A percentile compares a stretch with the other conserved stretches of the same genome.
phyloP scores from a whole-genome alignment of 2,113 vertebrate genomes.

The Nothocercus julius region DNA sequence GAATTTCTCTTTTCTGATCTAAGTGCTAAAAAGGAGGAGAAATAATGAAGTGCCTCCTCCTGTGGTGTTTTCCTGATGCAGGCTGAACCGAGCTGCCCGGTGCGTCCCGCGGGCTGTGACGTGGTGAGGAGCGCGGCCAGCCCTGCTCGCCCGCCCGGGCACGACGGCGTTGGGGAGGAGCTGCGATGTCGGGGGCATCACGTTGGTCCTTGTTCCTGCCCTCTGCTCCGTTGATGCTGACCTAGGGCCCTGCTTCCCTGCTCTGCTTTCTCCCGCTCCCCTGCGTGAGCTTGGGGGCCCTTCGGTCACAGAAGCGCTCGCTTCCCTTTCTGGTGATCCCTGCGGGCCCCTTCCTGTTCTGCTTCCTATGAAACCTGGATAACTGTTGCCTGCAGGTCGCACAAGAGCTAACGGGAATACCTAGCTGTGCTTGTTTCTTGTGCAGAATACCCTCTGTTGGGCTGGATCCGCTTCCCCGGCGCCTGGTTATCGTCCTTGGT shows the following conservation, averaged over 20 bases:
- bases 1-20: background rate
- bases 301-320: background rate
- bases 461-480: too few species aligned
- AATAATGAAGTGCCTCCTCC: background rate
- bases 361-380: background rate
- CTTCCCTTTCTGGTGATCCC: background rate
- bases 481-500: too few species aligned
- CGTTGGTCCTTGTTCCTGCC: background rate
- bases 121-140: too few species aligned
- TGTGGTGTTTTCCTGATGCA: background rate
- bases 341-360: background rate
- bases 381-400: background rate
- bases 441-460: background rate
- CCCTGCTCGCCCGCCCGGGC: too few species aligned
- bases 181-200: background rate
- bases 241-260: background rate
- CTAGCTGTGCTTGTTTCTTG: background rate
- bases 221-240: fast-evolving
- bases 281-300: background rate
- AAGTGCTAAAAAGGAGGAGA: background rate
- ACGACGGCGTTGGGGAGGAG: too few species aligned
- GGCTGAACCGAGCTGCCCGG: too few species aligned
- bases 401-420: background rate
- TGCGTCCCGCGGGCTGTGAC: too few species aligned
- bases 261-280: background rate